Evolutionary conservation across 1,140 invertebrate genomes (phyloP).

Genomic region (Polyergus mexicanus): DNA sequence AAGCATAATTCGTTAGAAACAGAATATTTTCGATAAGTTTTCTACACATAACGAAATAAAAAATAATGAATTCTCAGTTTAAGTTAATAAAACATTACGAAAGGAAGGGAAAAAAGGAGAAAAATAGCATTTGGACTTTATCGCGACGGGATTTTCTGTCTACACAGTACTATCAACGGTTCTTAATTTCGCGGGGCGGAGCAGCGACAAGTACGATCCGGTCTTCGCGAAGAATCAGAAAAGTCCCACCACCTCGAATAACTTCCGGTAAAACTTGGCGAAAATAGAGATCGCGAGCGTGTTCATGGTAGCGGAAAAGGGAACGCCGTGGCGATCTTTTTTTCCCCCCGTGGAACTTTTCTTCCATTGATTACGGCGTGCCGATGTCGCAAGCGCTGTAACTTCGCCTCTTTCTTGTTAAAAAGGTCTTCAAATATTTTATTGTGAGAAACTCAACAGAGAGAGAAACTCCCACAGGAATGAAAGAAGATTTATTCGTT

Average conservation of each 20-base stretch:
- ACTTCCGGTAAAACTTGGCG: slow-evolving; percentile 73
- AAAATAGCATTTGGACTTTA: slow-evolving; percentile 52
- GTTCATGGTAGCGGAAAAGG: slow-evolving; percentile 76
- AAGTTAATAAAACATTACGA: slow-evolving; percentile 53
- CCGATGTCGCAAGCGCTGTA: slow-evolving; percentile 57
- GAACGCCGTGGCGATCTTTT: slow-evolving; percentile 62
- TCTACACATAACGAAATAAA: background rate
- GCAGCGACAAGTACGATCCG: slow-evolving; percentile 62
- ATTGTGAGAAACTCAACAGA: slow-evolving; percentile 2
- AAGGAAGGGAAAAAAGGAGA: background rate
- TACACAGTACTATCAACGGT: slow-evolving; percentile 50
- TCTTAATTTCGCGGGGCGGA: slow-evolving; percentile 63
- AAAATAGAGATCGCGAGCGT: slow-evolving; percentile 75
- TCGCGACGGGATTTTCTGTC: slow-evolving; percentile 52
- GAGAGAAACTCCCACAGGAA: background rate
- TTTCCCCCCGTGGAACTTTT: slow-evolving; percentile 59
- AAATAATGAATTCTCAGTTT: slow-evolving; percentile 29
- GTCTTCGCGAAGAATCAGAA: slow-evolving; percentile 60
- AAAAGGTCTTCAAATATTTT: slow-evolving; percentile 60
- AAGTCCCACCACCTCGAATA: slow-evolving; percentile 59
- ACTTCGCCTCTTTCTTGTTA: slow-evolving; percentile 54
- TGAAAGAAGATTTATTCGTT: slow-evolving; percentile 18
- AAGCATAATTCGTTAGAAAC: background rate
- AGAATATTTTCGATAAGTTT: background rate
- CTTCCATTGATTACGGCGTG: slow-evolving; percentile 64